Evolutionary conservation across 2,113 vertebrate species (phyloP), one percentile per base, ranked within the genome.

Genomic region (Ornithorhynchus anatinus): DNA sequence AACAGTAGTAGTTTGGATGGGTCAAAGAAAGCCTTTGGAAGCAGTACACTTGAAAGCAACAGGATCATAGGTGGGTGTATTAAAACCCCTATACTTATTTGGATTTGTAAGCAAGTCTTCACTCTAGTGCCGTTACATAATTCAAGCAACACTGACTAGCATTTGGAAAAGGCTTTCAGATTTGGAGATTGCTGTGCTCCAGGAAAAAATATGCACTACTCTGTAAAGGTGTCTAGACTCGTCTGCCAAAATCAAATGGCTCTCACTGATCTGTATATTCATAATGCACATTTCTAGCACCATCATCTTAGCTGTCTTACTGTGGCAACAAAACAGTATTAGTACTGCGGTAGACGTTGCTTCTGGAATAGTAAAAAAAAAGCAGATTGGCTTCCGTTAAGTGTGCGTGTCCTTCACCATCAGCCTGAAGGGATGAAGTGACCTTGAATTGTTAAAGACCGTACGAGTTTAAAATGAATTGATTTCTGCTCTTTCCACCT

Each of bases 251-350:
- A 61, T 78, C 39, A n/a, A 5, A 64, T 80, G 57, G 22, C 37
- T 78, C 50, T 69, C 47, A 66, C 58, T 44, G 75, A 8, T 78
- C 89, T 86, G 51, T 80, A 45, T 89, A 86, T 89, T 89, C 76
- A 33, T 72, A 74, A 72, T 45, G 14, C 74, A 59, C 59, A 62
- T 80, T 59, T 75, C 65, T 45, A 64, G 53, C 71, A 77, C 82
- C 66, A 84, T 72, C 23, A 50, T 67, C 75, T 87, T 39, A 60
- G 79, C 80, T 86, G 84, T 85, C 85, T 81, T 71, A 86, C 87
- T 64, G 35, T 1, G 10, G 50, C 54, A 81, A 39, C 59, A 73
- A 77, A 84, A 65, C 31, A 7, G 57, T 29, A 51, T 54, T 51
- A 61, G 47, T 42, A 61, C 44, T 62, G 44, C 53, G 50, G 68